A percentile compares a stretch with the other conserved stretches of the same genome.
These are phyloP conservation scores for Sardinella longiceps DNA, from an alignment of 2,797 vertebrate species.

Conservation along the genomic window DNA sequence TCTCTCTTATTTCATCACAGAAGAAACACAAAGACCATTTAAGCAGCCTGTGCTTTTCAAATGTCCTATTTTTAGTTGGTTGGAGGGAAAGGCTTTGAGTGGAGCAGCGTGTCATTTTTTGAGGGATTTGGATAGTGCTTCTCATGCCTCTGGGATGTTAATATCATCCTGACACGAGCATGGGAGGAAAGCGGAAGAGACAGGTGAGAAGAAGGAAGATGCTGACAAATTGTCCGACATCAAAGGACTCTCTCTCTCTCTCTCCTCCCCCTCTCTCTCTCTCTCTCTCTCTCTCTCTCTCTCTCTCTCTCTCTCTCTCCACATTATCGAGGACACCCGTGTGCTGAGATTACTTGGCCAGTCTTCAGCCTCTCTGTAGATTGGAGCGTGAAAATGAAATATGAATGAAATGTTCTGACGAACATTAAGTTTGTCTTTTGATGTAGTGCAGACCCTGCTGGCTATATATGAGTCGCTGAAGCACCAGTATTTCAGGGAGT, in stretches of 20 bases:
- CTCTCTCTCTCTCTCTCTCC: too few species aligned
- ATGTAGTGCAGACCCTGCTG: neutral
- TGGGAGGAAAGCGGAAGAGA: neutral
- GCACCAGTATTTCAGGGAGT: neutral
- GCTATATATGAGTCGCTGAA: neutral
- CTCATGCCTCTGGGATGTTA: neutral
- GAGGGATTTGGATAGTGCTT: neutral
- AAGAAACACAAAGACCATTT: neutral
- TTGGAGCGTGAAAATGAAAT: neutral
- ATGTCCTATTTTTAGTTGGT: neutral
- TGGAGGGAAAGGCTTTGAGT: neutral
- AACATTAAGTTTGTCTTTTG: neutral
- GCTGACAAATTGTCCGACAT: neutral
- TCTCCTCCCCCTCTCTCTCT: too few species aligned
- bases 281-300: too few species aligned
- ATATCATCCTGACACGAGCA: neutral
- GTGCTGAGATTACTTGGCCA: neutral
- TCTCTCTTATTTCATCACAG: neutral
- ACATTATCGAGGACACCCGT: too few species aligned
- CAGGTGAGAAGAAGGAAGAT: neutral
- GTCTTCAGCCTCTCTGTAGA: neutral
- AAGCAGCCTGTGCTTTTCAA: neutral
- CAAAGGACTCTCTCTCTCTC: neutral
- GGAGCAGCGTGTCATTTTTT: neutral
- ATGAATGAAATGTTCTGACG: neutral